Percentiles rank a stretch among this genome's conserved stretches.
Conservation (phyloP, 1,140 invertebrate species). For the Antheraea mylitta region DNA sequence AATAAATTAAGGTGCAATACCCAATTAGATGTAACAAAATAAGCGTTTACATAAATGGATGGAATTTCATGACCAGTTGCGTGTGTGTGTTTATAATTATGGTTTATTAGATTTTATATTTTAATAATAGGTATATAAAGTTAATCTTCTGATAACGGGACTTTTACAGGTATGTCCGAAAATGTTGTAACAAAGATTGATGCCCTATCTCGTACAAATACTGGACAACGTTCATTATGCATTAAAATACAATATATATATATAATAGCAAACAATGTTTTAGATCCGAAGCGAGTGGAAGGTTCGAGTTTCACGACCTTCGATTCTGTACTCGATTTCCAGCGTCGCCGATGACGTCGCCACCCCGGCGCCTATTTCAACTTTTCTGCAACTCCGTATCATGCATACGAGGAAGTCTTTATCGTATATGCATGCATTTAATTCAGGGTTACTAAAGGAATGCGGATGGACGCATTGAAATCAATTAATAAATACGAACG, state of each 20-base stretch:
- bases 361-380: slow-evolving; percentile 58
- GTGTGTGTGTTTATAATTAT: too few species aligned
- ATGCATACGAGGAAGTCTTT: slow-evolving; percentile 41
- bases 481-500: neutral
- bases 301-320: slow-evolving; percentile 71
- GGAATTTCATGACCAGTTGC: too few species aligned
- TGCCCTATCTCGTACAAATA: too few species aligned
- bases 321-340: slow-evolving; percentile 69
- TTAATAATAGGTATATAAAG: too few species aligned
- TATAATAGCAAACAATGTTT: slow-evolving; percentile 33
- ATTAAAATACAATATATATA: slow-evolving; percentile 9
- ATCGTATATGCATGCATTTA: neutral
- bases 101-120: too few species aligned
- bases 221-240: neutral
- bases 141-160: too few species aligned
- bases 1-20: too few species aligned
- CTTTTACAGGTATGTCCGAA: too few species aligned
- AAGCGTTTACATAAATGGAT: too few species aligned
- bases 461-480: slow-evolving; percentile 7
- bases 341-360: slow-evolving; percentile 58
- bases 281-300: slow-evolving; percentile 58
- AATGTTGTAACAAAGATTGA: too few species aligned
- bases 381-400: slow-evolving; percentile 40
- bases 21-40: too few species aligned
- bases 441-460: slow-evolving; percentile 14